Percentiles rank a stretch among this genome's conserved stretches.
Evolutionary conservation across 2,797 vertebrate genomes (phyloP).

Genomic region (Salmo trutta): DNA sequence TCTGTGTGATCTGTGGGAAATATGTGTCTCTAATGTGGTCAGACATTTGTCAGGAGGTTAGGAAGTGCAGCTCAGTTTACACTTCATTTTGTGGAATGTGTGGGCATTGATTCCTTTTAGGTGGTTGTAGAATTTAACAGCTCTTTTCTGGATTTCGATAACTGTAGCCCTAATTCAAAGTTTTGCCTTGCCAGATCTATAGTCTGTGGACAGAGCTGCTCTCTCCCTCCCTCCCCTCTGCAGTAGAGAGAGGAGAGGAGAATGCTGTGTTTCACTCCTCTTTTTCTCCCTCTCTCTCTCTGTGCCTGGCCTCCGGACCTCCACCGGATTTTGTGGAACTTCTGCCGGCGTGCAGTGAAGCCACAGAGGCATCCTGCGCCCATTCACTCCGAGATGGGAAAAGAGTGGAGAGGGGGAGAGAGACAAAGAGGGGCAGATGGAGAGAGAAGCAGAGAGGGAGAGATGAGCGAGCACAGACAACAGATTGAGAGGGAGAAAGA

Average conservation of each 20-base stretch:
- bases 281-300: constrained; percentile 37
- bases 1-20: too few species aligned
- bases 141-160: too few species aligned
- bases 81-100: too few species aligned
- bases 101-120: too few species aligned
- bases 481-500: constrained; percentile 22
- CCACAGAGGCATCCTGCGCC: constrained; percentile 37
- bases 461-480: neutral
- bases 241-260: neutral
- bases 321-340: constrained; percentile 36
- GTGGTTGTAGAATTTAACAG: too few species aligned
- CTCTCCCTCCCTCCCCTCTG: constrained; percentile 33
- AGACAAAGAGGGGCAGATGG: neutral
- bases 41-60: too few species aligned
- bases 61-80: too few species aligned
- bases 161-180: neutral
- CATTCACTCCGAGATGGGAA: constrained; percentile 36
- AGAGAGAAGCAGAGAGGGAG: constrained; percentile 22
- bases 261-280: constrained; percentile 2
- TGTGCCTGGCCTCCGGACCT: constrained; percentile 12
- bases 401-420: constrained; percentile 20
- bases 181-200: constrained; percentile 43
- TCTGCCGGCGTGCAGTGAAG: constrained; percentile 46
- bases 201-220: constrained; percentile 48
- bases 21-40: too few species aligned